phyloP scores from a whole-genome alignment of 2,888 invertebrate species.

The Drosophila antonietae region DNA sequence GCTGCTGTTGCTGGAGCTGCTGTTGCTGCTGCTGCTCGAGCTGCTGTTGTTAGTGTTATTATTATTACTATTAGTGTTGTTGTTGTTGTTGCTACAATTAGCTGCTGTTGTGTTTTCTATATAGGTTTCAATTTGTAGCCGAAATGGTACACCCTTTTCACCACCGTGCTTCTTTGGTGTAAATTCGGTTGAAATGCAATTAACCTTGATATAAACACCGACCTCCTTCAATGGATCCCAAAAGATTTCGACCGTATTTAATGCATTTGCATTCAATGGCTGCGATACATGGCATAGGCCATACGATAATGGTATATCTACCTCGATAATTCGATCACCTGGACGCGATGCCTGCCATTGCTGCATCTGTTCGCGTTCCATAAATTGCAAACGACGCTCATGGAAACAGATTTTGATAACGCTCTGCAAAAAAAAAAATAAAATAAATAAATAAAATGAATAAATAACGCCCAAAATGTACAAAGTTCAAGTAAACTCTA shows the following conservation, averaged over 20 bases:
- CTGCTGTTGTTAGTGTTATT: slow-evolving; percentile 22
- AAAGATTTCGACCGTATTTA: slow-evolving; percentile 94
- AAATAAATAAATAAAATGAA: not conserved
- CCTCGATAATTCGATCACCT: slow-evolving; percentile 96
- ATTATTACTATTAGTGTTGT: not conserved
- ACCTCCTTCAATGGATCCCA: slow-evolving; percentile 99
- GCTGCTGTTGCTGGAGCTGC: slow-evolving; percentile 33
- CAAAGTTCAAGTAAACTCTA: slow-evolving; percentile 31
- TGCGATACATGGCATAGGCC: slow-evolving; percentile 94
- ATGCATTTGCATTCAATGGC: slow-evolving; percentile 87
- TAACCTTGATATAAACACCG: slow-evolving; percentile 97
- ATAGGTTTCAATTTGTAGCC: slow-evolving; percentile 96
- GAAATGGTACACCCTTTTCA: slow-evolving; percentile 98
- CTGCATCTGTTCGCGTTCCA: slow-evolving; percentile 96
- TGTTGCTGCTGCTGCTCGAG: slow-evolving; percentile 21
- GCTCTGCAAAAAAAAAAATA: slow-evolving; percentile 85
- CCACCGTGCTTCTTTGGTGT: slow-evolving; percentile 99
- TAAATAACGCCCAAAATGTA: slow-evolving; percentile 4
- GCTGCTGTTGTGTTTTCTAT: slow-evolving; percentile 76
- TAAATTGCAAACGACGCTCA: slow-evolving; percentile 97
- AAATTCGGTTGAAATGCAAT: slow-evolving; percentile 99
- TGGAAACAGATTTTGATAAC: slow-evolving; percentile 97
- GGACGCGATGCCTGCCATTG: slow-evolving; percentile 96
- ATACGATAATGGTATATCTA: slow-evolving; percentile 96
- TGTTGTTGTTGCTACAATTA: slow-evolving; percentile 42